These are phyloP conservation scores for Ricordea florida DNA, from an alignment of 92 coral and sea anemone species.

Conservation along the genomic window DNA sequence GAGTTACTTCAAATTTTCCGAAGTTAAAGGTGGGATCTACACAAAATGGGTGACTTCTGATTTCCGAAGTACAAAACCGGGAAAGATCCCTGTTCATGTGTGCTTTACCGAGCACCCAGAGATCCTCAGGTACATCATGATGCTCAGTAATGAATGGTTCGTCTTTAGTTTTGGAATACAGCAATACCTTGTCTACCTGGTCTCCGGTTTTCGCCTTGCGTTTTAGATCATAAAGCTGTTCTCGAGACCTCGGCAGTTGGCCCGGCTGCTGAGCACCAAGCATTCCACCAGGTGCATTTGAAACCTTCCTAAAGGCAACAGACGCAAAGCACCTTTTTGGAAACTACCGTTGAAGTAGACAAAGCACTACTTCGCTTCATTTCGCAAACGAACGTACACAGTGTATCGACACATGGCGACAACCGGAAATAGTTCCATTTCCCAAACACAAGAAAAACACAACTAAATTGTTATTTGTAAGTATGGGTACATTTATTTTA, in stretches of 20 bases:
- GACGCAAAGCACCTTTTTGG: too few species aligned
- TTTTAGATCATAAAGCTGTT: slow-evolving; percentile 42
- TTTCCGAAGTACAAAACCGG: slow-evolving; percentile 16
- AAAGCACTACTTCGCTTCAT: too few species aligned
- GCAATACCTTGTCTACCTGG: slow-evolving; percentile 30
- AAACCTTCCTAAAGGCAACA: slow-evolving; percentile 34
- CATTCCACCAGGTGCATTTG: slow-evolving; percentile 22
- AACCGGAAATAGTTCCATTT: too few species aligned
- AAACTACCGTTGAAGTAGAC: too few species aligned
- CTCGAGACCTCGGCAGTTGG: slow-evolving; percentile 35
- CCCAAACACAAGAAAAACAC: too few species aligned
- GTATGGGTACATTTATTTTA: too few species aligned
- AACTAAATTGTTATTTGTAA: too few species aligned
- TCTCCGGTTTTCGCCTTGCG: background rate
- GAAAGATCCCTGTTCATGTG: slow-evolving; percentile 17
- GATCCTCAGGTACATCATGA: slow-evolving; percentile 37
- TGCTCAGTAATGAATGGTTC: slow-evolving; percentile 27
- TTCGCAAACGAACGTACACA: too few species aligned
- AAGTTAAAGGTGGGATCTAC: too few species aligned
- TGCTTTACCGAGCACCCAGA: slow-evolving; percentile 34
- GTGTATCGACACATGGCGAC: too few species aligned
- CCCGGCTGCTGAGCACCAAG: slow-evolving; percentile 35
- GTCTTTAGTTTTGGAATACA: slow-evolving; percentile 21
- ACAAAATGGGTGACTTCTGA: slow-evolving; percentile 23
- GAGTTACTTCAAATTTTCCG: too few species aligned